phyloP scores from a whole-genome alignment of 2,797 vertebrate species.

The Crenichthys baileyi region DNA sequence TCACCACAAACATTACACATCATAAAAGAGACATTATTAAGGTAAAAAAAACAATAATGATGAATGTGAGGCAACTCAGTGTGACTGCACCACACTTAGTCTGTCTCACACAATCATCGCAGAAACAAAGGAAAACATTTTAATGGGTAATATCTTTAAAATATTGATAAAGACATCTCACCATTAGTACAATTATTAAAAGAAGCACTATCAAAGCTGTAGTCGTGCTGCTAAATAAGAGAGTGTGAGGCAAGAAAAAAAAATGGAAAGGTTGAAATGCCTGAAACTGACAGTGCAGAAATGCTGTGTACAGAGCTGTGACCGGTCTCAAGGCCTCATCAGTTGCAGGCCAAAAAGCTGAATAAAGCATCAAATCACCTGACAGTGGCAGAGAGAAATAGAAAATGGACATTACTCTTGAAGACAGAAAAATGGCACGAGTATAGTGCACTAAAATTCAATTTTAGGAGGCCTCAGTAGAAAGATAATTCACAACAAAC shows the following conservation, averaged over 20 bases:
- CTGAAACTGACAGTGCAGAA: constrained; percentile 60
- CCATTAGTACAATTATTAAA: constrained; percentile 26
- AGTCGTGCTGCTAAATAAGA: constrained; percentile 15
- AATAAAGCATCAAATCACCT: constrained; percentile 68
- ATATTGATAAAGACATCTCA: constrained; percentile 47
- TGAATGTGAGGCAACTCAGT: constrained; percentile 61
- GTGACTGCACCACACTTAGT: constrained; percentile 57
- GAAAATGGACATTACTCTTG: constrained; percentile 37
- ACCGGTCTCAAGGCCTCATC: constrained; percentile 67
- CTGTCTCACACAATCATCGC: constrained; percentile 40
- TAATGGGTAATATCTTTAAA: constrained; percentile 50
- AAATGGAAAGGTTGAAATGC: constrained; percentile 50
- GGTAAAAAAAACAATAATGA: constrained; percentile 66
- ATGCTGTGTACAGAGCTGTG: constrained; percentile 60
- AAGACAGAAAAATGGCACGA: constrained; percentile 1
- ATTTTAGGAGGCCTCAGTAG: constrained; percentile 22
- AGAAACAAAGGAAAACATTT: constrained; percentile 53
- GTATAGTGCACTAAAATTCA: constrained; percentile 22
- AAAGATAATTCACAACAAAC: constrained; percentile 16
- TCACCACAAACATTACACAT: constrained; percentile 53
- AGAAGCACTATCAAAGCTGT: constrained; percentile 31
- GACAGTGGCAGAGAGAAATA: constrained; percentile 46
- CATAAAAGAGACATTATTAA: constrained; percentile 64
- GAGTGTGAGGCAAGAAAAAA: constrained; percentile 19
- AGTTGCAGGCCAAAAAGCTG: constrained; percentile 52